Conservation (phyloP, 2,888 invertebrate species). For the Augochlorella aurata region DNA sequence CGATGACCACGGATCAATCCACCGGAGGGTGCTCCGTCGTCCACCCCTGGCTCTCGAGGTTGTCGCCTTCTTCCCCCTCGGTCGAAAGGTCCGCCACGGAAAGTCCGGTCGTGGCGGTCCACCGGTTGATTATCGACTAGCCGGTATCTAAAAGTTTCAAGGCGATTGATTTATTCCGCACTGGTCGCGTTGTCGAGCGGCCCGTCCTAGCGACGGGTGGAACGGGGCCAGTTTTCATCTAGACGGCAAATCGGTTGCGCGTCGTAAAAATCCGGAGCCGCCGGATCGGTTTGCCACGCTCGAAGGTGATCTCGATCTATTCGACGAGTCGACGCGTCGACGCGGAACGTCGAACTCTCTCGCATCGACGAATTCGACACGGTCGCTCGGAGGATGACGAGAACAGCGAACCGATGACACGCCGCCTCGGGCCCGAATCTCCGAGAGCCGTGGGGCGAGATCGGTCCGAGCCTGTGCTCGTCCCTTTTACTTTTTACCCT, state of each 20-base stretch:
- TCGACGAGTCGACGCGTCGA: background rate
- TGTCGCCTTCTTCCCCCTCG: constrained; percentile 46
- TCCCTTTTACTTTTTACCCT: constrained; percentile 27
- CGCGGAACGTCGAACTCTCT: constrained; percentile 52
- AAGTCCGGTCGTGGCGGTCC: constrained; percentile 46
- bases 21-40: constrained; percentile 60
- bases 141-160: constrained; percentile 14
- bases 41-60: constrained; percentile 52
- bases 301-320: constrained; percentile 49
- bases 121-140: constrained; percentile 73
- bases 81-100: constrained; percentile 54
- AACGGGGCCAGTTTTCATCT: background rate
- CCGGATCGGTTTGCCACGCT: constrained; percentile 5
- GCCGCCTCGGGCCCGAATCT: constrained; percentile 73
- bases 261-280: constrained; percentile 28
- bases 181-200: background rate
- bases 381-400: constrained; percentile 66
- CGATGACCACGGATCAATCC: constrained; percentile 77
- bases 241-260: constrained; percentile 7
- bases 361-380: constrained; percentile 70
- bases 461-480: constrained; percentile 57
- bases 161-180: background rate
- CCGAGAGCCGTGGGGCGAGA: constrained; percentile 67
- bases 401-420: constrained; percentile 78
- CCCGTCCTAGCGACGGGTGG: background rate